phyloP scores from a whole-genome alignment of 2,113 vertebrate species.

The Actenoides lindsayi region DNA sequence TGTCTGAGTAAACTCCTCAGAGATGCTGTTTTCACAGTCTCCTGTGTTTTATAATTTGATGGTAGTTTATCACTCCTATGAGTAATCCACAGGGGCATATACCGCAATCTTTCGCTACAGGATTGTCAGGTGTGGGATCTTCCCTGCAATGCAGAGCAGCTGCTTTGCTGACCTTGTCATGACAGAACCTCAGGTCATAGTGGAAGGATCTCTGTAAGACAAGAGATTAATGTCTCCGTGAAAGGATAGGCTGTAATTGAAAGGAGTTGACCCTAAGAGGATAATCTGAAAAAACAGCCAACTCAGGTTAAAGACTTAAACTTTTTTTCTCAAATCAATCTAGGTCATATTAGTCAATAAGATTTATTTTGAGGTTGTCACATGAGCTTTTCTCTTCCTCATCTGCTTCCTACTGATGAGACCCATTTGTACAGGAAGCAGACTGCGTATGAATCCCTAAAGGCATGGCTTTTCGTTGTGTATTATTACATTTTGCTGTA shows the following conservation, averaged over 20 bases:
- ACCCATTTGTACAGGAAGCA: background rate
- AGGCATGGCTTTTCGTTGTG: background rate
- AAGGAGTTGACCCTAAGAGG: background rate
- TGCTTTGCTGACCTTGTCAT: conserved; percentile 15
- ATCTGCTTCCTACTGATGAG: background rate
- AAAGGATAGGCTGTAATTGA: background rate
- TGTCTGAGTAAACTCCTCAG: conserved; percentile 35
- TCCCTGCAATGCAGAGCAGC: background rate
- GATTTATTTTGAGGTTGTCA: conserved; percentile 1
- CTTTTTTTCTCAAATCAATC: conserved; percentile 8
- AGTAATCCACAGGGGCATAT: background rate
- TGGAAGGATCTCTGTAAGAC: background rate
- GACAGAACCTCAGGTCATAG: background rate
- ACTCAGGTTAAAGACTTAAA: background rate
- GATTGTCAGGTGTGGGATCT: background rate
- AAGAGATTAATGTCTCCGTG: background rate
- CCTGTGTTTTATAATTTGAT: conserved; percentile 12
- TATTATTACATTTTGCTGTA: background rate
- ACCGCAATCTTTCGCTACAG: background rate
- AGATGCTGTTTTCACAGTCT: background rate
- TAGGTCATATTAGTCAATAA: background rate
- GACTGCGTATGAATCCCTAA: background rate
- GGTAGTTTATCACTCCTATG: conserved; percentile 44
- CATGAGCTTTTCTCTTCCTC: background rate
- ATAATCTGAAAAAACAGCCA: conserved; percentile 32